Conservation (phyloP, 2,797 vertebrate species). For the Strix occidentalis region DNA sequence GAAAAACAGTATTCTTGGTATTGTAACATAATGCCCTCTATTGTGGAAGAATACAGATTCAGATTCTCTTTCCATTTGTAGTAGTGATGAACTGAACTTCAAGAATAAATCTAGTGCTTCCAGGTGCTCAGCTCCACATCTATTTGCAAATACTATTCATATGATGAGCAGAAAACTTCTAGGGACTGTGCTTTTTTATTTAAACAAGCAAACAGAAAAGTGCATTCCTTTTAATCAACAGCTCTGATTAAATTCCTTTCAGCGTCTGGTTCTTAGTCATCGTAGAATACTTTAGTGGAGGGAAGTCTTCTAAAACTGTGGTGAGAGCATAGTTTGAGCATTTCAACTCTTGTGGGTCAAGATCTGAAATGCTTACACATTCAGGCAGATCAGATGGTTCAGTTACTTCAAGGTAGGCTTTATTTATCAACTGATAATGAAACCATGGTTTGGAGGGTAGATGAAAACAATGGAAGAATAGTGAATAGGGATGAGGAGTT, state of each 20-base stretch:
- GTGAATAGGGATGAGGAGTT: not conserved
- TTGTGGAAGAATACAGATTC: not conserved
- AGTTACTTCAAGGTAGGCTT: not conserved
- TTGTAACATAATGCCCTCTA: not conserved
- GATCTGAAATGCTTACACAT: not conserved
- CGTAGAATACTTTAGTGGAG: not conserved
- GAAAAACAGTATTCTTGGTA: not conserved
- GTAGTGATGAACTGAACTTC: not conserved
- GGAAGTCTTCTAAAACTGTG: not conserved
- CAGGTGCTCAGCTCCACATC: not conserved
- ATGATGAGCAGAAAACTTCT: not conserved
- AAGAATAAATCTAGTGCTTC: not conserved
- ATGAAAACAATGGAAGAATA: not conserved
- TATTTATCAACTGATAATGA: not conserved
- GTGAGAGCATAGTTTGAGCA: not conserved
- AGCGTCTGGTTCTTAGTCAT: not conserved
- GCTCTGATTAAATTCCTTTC: not conserved
- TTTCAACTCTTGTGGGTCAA: not conserved
- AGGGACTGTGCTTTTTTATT: not conserved
- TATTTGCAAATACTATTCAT: not conserved
- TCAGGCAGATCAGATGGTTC: not conserved
- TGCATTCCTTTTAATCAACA: not conserved
- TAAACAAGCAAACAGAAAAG: not conserved
- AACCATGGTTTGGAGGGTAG: not conserved
- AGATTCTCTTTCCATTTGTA: not conserved